Percentiles rank a stretch among this genome's conserved stretches.
Conservation (phyloP, 2,113 vertebrate species). For the Rutilus rutilus region DNA sequence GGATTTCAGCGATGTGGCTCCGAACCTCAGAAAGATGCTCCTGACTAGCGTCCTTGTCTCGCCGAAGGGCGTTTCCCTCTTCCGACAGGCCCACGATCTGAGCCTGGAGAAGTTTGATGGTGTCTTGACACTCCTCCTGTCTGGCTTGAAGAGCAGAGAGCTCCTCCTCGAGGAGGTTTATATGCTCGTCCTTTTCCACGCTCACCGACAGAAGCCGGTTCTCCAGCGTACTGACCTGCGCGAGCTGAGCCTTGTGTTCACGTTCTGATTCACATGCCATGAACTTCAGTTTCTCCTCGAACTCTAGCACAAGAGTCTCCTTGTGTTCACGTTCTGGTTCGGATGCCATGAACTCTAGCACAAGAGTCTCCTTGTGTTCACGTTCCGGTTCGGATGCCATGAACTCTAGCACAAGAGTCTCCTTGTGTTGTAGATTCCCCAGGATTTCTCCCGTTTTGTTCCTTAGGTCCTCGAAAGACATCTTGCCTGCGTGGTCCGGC, state of each 20-base stretch:
- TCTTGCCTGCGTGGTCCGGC: slow-evolving; percentile 72
- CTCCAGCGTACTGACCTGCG: slow-evolving; percentile 64
- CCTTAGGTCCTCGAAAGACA: slow-evolving; percentile 72
- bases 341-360: too few species aligned
- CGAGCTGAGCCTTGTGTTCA: too few species aligned
- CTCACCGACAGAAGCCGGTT: slow-evolving; percentile 72
- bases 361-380: too few species aligned
- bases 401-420: slow-evolving; percentile 71
- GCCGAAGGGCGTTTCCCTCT: slow-evolving; percentile 4
- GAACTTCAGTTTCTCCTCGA: too few species aligned
- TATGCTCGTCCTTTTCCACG: slow-evolving; percentile 72
- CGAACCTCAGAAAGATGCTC: background rate
- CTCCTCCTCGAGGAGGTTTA: slow-evolving; percentile 71
- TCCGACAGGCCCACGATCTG: background rate
- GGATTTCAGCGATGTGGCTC: background rate
- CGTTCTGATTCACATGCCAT: too few species aligned
- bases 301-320: too few species aligned
- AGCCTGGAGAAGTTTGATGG: slow-evolving; percentile 1
- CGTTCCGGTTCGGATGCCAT: slow-evolving; percentile 73
- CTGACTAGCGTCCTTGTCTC: background rate
- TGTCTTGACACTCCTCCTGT: slow-evolving; percentile 57
- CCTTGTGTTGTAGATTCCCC: slow-evolving; percentile 74
- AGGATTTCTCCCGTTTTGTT: slow-evolving; percentile 75
- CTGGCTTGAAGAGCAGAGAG: slow-evolving; percentile 68
- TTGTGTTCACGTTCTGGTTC: too few species aligned